Evolutionary conservation across 2,113 vertebrate genomes (phyloP), one percentile per base, ranked within the genome.

Genomic region (Petrocephalus zakoni): DNA sequence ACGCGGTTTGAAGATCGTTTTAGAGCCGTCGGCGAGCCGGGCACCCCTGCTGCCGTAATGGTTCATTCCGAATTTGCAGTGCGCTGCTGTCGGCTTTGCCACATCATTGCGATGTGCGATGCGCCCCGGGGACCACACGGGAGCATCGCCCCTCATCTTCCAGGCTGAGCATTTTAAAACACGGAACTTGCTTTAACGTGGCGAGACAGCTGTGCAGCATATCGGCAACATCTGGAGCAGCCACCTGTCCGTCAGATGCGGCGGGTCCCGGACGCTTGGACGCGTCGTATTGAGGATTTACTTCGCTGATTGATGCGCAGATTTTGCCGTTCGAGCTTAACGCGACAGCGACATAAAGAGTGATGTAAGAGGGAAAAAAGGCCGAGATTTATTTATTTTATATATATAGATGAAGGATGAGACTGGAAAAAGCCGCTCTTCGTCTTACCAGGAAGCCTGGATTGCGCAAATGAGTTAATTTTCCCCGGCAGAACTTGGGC

Each of bases 1-100:
- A 87, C 6, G 21, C 5, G 68, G 19, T 64, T 42, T 68, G 3
- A 21, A 42, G 22, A 5, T 9, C 56, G 9, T 10, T 64, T 47
- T n/a, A 46, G 42, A 46, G n/a, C 29, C 42, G 22, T 37, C 51
- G 21, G 37, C 17, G 55, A 56, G 34, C 42, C 7, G 21, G 87
- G 86, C 91, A 92, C 92, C 91, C 25, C 47, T 56, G 0, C 58
- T 56, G 19, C 2, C 55, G 4, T 56, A 92, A 92, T 95, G 94
- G 95, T 95, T 8, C 88, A 88, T 89, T 91, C 95, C 92, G 47
- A 89, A 75, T 92, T 91, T 91, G 94, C 93, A 91, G 92, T 92
- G 37, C 93, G 87, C 61, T 52, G 56, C 7, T 92, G 84, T 22
- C 53, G 37, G 90, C 47, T 88, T 91, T 91, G 95, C 81, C 90